Evolutionary conservation across 1,140 invertebrate species (phyloP).

Genomic region (Pissodes strobi): DNA sequence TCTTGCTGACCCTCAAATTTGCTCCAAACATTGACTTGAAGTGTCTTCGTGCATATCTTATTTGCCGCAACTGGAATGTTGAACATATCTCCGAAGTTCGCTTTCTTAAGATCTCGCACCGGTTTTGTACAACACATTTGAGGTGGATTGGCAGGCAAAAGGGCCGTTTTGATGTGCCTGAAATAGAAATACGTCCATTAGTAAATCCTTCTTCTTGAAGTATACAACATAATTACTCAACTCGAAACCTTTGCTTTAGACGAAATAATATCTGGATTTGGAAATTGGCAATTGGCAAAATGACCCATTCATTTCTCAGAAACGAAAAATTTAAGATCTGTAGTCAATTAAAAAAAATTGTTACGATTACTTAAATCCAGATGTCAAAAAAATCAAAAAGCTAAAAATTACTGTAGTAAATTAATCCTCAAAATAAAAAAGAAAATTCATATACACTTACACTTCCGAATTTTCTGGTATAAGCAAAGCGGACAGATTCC

Average conservation of each 20-base stretch:
- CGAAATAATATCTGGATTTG: too few relatives aligned
- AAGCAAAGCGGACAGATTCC: constrained; percentile 84
- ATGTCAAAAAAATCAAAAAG: too few relatives aligned
- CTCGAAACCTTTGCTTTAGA: not conserved
- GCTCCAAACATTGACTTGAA: constrained; percentile 87
- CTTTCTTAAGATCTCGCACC: constrained; percentile 73
- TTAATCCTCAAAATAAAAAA: too few relatives aligned
- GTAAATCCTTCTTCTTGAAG: not conserved
- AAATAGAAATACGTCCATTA: constrained; percentile 28
- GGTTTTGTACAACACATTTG: constrained; percentile 72
- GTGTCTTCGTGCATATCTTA: constrained; percentile 81
- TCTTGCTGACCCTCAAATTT: constrained; percentile 67
- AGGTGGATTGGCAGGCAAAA: constrained; percentile 72
- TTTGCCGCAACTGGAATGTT: constrained; percentile 73
- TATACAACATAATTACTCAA: not conserved
- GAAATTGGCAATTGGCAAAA: too few relatives aligned
- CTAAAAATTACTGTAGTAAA: too few relatives aligned
- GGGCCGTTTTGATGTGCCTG: constrained; percentile 79
- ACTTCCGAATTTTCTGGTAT: constrained; percentile 63
- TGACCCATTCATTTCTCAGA: too few relatives aligned
- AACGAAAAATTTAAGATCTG: too few relatives aligned
- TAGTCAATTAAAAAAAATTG: too few relatives aligned
- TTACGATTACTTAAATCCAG: too few relatives aligned
- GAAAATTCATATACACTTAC: too few relatives aligned
- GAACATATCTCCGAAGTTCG: constrained; percentile 81